Base-by-base conservation (phyloP, 2,888 invertebrate species). In the Ochlodes sylvanus region DNA sequence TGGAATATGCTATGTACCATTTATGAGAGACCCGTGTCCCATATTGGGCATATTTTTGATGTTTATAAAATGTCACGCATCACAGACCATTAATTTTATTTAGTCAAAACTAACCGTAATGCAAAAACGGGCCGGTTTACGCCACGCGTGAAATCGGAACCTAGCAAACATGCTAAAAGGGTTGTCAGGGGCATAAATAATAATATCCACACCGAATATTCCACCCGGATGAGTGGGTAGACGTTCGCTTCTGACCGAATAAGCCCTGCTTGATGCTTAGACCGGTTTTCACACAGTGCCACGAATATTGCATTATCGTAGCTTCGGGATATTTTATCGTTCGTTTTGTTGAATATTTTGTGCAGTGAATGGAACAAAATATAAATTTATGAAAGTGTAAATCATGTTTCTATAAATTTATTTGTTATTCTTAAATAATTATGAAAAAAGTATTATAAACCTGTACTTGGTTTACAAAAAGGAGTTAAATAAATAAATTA, bases 131-230 rank as follows among this genome's bases (percentile, higher is more conserved):
- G 34, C 9, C 34, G 55, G 61, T 38, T 67, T 67, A 55, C 32
- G 41, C 61, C 41, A 57, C 17, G 41, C 57, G 62, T 68, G 68
- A 63, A 68, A 68, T 68, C 68, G 47, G 68, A 63, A 50, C 62
- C 57, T 63, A 21, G 63, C 68, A 68, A 68, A 68, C 68, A 63
- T 56, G 62, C 61, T 68, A 57, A 68, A 68, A 68, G 68, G 68
- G 68, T 63, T 68, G 47, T 62, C 57, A 57, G 62, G 47, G 56
- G 56, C 56, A 68, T 68, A 68, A 68, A 68, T 68, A 68, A 68
- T 63, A 62, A 56, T 62, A 62, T 62, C 38, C 41, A 56, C 21
- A 56, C 44, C 44, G 56, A 61, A 67, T 61, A 61, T 67, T 67
- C 60, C 60, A 61, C 44, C 67, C 68, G 68, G 68, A 62, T 68